Base-by-base conservation (phyloP, 2,797 vertebrate genomes). In the Champsocephalus gunnari region DNA sequence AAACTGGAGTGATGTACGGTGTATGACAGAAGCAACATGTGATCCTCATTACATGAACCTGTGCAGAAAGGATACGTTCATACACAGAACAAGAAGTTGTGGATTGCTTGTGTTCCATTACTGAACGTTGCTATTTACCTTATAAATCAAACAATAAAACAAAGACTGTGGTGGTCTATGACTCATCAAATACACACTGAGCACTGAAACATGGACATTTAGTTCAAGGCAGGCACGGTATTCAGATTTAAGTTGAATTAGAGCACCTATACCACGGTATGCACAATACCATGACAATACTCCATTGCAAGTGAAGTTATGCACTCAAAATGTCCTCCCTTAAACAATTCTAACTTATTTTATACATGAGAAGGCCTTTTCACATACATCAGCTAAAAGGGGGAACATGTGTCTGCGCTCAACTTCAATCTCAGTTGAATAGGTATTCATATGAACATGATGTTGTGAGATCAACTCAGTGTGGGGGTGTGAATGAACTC, bases 91-190 rank as follows among this genome's bases (percentile, higher is more conserved):
- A 49, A 49, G 48, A 63, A 49, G 54, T 28, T 77, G 53, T 57
- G 34, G 24, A 75, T 14, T 21, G 38, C 8, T 38, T 45, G 13
- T 54, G 16, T 63, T 57, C 12, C 17, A 47, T 9, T 38, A 24
- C 13, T 72, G 19, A 24, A 45, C 57, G 66, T 32, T 73, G 21
- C 51, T 66, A 41, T 74, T 67, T 32, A 24, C 49, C 55, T 69
- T 32, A 47, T 19, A 32, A 49, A 63, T 63, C 24, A 69, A 64
- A 57, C n/a, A 63, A 16, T 48, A 24, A 16, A 47, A 43, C 16
- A 59, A 47, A 71, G 8, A 50, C 50, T 50, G 13, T 12, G 34
- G 16, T 60, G 17, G 62, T 56, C 10, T n/a, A 4, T 34, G 28
- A 2, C n/a, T 53, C 12, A 41, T 51, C n/a, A 41, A 1, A 62